These are phyloP conservation scores for Antitype chi DNA, from an alignment of 2,888 invertebrate genomes.

Conservation along the genomic window DNA sequence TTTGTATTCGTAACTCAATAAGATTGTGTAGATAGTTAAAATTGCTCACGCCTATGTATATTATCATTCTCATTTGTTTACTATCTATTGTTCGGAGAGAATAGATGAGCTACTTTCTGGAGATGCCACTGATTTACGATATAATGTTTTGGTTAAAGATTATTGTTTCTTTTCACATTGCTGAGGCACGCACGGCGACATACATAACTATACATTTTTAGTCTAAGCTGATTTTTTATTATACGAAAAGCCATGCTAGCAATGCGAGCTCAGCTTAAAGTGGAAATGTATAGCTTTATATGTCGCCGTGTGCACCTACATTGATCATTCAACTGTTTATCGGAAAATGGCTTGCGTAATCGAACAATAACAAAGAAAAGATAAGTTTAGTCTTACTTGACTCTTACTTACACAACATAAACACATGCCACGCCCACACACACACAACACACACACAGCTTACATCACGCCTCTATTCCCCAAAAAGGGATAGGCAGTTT, in stretches of 20 bases:
- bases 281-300: too few relatives aligned
- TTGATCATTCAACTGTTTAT: conserved; percentile 55
- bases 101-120: conserved; percentile 28
- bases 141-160: conserved; percentile 37
- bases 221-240: too few relatives aligned
- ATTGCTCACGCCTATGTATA: conserved; percentile 4
- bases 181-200: background rate
- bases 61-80: conserved; percentile 30
- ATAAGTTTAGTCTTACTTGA: background rate
- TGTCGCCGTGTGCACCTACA: background rate
- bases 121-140: conserved; percentile 36
- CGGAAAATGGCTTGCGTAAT: conserved; percentile 64
- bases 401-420: background rate
- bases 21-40: background rate
- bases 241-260: too few relatives aligned
- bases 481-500: background rate
- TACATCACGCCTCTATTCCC: background rate
- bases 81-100: conserved; percentile 43
- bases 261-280: too few relatives aligned
- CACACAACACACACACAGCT: too few relatives aligned
- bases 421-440: too few relatives aligned
- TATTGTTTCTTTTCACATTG: conserved; percentile 9
- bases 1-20: background rate
- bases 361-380: background rate
- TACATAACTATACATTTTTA: too few relatives aligned